These are phyloP conservation scores for Cecidostiba fungosa DNA, from an alignment of 2,888 invertebrate genomes.

Conservation along the genomic window DNA sequence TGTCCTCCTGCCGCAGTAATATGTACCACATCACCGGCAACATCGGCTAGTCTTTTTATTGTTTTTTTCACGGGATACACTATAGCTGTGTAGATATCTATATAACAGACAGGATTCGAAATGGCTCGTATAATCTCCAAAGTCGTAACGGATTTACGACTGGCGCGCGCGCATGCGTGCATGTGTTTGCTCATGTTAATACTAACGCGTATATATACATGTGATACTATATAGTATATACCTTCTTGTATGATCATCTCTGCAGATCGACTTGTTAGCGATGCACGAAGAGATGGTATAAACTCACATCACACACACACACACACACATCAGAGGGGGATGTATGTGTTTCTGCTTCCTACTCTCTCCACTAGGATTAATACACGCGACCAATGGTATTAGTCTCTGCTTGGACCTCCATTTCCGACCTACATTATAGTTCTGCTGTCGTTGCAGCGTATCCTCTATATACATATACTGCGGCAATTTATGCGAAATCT, in stretches of 20 bases:
- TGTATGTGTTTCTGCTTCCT: neutral
- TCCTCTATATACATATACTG: too few species aligned
- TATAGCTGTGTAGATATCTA: too few species aligned
- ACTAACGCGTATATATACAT: neutral
- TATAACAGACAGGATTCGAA: too few species aligned
- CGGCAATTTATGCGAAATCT: constrained; percentile 25
- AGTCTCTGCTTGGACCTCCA: neutral
- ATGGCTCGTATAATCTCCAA: constrained; percentile 30
- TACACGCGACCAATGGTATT: constrained; percentile 10
- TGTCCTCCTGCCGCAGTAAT: neutral
- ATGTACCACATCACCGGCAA: neutral
- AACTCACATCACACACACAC: too few species aligned
- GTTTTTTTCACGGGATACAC: neutral
- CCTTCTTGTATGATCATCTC: too few species aligned
- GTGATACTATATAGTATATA: too few species aligned
- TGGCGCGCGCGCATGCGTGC: neutral
- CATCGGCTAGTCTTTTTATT: neutral
- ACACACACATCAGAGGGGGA: too few species aligned
- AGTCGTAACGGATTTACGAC: constrained; percentile 32
- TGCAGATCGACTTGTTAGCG: too few species aligned
- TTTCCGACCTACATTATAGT: constrained; percentile 44
- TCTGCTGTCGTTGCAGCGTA: neutral
- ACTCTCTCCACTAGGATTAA: too few species aligned
- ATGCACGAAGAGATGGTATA: too few species aligned
- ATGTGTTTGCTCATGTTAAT: neutral